Percentiles rank a stretch among this genome's conserved stretches.
phyloP scores from a whole-genome alignment of 2,888 invertebrate species.

The Ypsolopha sequella region DNA sequence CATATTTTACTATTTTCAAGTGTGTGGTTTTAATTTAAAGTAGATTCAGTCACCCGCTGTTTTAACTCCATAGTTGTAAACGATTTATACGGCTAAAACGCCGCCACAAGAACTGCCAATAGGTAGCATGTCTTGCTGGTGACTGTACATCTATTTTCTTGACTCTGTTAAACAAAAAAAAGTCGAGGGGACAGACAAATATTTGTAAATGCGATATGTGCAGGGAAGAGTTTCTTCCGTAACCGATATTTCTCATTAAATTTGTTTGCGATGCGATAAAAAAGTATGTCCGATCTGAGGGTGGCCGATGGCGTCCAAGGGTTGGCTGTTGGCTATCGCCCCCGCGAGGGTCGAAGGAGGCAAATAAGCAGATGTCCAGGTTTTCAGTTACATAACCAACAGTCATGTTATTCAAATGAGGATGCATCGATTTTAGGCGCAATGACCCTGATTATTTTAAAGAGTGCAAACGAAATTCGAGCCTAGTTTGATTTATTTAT shows the following conservation, averaged over 20 bases:
- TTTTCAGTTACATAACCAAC: constrained; percentile 64
- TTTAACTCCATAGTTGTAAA: too few relatives aligned
- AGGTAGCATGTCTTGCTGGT: too few relatives aligned
- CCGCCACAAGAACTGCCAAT: too few relatives aligned
- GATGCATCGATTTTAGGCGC: constrained; percentile 29
- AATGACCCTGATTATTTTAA: constrained; percentile 14
- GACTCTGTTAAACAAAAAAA: constrained; percentile 14
- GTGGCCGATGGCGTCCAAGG: constrained; percentile 53
- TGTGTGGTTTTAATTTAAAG: too few relatives aligned
- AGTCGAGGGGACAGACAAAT: constrained; percentile 36
- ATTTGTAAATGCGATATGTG: constrained; percentile 53
- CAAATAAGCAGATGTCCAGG: constrained; percentile 59
- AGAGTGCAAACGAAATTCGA: constrained; percentile 12
- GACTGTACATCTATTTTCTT: neutral
- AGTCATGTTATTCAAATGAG: constrained; percentile 58
- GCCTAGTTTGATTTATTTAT: neutral
- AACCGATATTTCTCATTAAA: constrained; percentile 67
- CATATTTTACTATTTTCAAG: too few relatives aligned
- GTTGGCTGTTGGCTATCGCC: constrained; percentile 33
- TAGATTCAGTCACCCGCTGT: too few relatives aligned
- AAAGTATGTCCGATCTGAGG: constrained; percentile 36
- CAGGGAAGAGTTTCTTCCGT: constrained; percentile 52
- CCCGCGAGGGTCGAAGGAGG: constrained; percentile 27
- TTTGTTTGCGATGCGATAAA: constrained; percentile 57
- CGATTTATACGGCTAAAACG: too few relatives aligned